phyloP scores from a whole-genome alignment of 1,140 invertebrate species.

The Tetramorium alpestre region DNA sequence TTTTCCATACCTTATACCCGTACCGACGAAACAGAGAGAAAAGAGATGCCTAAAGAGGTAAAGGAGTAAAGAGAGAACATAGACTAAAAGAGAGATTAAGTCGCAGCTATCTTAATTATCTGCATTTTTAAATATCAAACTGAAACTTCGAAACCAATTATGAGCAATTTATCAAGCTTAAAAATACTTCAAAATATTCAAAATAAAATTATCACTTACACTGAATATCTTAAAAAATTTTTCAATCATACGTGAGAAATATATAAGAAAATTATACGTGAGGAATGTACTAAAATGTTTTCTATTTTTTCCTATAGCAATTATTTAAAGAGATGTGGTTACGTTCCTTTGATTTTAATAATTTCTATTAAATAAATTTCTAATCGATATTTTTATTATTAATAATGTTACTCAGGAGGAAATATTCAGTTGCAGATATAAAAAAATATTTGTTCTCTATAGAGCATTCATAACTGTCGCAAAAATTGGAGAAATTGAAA shows the following conservation, averaged over 20 bases:
- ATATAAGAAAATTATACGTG: too few relatives aligned
- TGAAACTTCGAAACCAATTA: not conserved
- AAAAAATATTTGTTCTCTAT: not conserved
- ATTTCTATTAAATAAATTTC: not conserved
- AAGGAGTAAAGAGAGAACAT: conserved; percentile 11
- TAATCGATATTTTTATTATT: not conserved
- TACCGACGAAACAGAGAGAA: conserved; percentile 52
- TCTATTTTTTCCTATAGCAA: not conserved
- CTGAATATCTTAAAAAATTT: not conserved
- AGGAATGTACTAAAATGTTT: not conserved
- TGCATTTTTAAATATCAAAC: not conserved
- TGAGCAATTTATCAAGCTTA: not conserved
- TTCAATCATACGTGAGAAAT: too few relatives aligned
- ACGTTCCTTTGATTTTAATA: not conserved
- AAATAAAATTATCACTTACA: not conserved
- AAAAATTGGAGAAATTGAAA: conserved; percentile 23
- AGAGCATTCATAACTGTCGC: conserved; percentile 28
- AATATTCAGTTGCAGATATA: conserved; percentile 1
- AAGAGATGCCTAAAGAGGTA: conserved; percentile 24
- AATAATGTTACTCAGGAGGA: not conserved
- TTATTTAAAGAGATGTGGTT: not conserved
- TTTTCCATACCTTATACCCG: conserved; percentile 57
- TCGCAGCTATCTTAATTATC: conserved; percentile 11
- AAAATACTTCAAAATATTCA: not conserved
- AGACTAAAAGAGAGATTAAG: conserved; percentile 16